A percentile compares a stretch with the other conserved stretches of the same genome.
Conservation (phyloP, 2,888 invertebrate species). For the Temnothorax rugatulus region DNA sequence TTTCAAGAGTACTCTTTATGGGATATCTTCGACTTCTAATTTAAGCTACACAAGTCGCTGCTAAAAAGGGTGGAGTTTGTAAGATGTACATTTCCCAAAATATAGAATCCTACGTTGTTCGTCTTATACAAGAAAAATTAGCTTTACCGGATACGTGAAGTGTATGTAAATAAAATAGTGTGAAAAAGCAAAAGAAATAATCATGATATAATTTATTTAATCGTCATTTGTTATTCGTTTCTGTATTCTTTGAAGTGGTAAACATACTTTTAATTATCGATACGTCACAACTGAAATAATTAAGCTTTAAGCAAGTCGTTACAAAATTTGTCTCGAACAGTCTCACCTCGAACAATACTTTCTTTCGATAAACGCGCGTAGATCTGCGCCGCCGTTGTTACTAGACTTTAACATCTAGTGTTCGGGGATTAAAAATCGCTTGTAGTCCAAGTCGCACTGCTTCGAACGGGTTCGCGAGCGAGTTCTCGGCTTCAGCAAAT, state of each 20-base stretch:
- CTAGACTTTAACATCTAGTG: not conserved
- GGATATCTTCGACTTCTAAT: conserved; percentile 2
- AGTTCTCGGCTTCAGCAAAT: not conserved
- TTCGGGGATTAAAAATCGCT: not conserved
- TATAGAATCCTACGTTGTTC: not conserved
- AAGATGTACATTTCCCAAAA: not conserved
- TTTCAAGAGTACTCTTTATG: not conserved
- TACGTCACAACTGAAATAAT: conserved; percentile 27
- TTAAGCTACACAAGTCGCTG: not conserved
- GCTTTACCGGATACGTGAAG: not conserved
- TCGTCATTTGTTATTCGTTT: conserved; percentile 14
- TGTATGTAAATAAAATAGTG: not conserved
- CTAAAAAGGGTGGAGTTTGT: not conserved
- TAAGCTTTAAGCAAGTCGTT: not conserved
- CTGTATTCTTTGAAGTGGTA: not conserved
- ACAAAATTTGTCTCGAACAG: not conserved
- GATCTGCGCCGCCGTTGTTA: not conserved
- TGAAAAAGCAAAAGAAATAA: not conserved
- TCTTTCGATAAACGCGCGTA: conserved; percentile 9
- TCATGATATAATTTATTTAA: conserved; percentile 17
- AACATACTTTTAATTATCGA: conserved; percentile 5
- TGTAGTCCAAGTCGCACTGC: conserved; percentile 1
- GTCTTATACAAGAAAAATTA: conserved; percentile 9
- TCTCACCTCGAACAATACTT: conserved; percentile 8
- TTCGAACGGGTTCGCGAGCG: not conserved